A percentile compares a stretch with the other conserved stretches of the same genome.
These are phyloP conservation scores for Amblyraja radiata DNA, from an alignment of 2,797 vertebrate species.

Conservation along the genomic window DNA sequence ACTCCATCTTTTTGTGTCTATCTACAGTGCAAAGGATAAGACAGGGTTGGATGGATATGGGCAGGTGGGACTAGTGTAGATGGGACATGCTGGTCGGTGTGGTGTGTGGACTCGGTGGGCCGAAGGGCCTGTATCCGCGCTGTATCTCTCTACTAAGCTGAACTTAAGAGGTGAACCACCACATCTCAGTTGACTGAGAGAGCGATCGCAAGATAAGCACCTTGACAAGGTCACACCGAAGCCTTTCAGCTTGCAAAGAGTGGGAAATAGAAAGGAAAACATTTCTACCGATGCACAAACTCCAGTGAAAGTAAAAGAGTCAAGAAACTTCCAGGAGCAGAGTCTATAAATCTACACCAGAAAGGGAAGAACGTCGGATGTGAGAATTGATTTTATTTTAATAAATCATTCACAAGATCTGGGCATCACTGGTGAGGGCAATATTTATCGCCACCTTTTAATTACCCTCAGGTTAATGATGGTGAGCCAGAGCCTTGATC, in stretches of 20 bases:
- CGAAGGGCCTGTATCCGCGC: no score
- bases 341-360: neutral
- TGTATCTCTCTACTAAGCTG: no score
- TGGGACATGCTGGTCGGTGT: no score
- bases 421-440: neutral
- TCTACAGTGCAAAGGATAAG: no score
- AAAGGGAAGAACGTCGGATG: neutral
- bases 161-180: neutral
- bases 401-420: neutral
- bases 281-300: neutral
- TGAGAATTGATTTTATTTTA: neutral
- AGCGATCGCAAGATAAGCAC: neutral
- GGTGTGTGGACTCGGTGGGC: no score
- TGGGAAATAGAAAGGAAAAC: neutral
- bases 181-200: neutral
- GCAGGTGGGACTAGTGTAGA: no score
- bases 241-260: neutral
- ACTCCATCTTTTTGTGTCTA: no score
- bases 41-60: no score
- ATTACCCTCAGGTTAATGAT: no score
- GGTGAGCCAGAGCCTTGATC: neutral
- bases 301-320: neutral
- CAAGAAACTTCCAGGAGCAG: neutral
- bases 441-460: neutral
- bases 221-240: neutral